Conservation (phyloP, 2,888 invertebrate genomes). For the Drosophila peninsularis region DNA sequence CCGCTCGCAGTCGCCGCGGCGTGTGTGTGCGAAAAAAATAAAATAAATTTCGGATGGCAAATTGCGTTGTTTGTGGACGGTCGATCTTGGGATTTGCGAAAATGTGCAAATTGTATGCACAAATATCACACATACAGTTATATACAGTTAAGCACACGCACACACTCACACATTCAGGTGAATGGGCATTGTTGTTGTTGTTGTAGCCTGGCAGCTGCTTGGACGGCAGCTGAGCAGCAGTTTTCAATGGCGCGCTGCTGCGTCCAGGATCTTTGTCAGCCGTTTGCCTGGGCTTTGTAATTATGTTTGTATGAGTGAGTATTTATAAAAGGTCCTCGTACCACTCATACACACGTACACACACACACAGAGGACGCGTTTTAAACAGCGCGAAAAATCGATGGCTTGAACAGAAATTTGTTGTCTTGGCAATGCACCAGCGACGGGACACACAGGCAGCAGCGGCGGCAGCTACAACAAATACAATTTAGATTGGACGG, state of each 20-base stretch:
- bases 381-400: slow-evolving; percentile 63
- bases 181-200: slow-evolving; percentile 40
- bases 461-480: slow-evolving; percentile 21
- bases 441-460: slow-evolving; percentile 13
- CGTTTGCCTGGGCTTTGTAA: slow-evolving; percentile 28
- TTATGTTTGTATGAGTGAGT: slow-evolving; percentile 18
- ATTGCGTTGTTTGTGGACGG: slow-evolving; percentile 66
- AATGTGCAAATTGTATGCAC: slow-evolving; percentile 71
- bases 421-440: slow-evolving; percentile 35
- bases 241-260: slow-evolving; percentile 36
- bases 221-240: slow-evolving; percentile 32
- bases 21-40: slow-evolving; percentile 35
- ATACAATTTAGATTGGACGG: slow-evolving; percentile 45
- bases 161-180: slow-evolving; percentile 37
- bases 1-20: slow-evolving; percentile 24
- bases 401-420: slow-evolving; percentile 48
- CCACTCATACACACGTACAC: slow-evolving; percentile 10
- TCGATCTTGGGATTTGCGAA: slow-evolving; percentile 48
- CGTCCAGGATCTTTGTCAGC: slow-evolving; percentile 28
- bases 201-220: slow-evolving; percentile 43
- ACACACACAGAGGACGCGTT: slow-evolving; percentile 39
- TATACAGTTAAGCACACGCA: slow-evolving; percentile 3
- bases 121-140: slow-evolving; percentile 41
- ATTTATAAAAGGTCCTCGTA: slow-evolving; percentile 43
- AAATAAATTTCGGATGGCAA: slow-evolving; percentile 67